Evolutionary conservation across 2,888 invertebrate genomes (phyloP).

Genomic region (Odontomyia ornata): DNA sequence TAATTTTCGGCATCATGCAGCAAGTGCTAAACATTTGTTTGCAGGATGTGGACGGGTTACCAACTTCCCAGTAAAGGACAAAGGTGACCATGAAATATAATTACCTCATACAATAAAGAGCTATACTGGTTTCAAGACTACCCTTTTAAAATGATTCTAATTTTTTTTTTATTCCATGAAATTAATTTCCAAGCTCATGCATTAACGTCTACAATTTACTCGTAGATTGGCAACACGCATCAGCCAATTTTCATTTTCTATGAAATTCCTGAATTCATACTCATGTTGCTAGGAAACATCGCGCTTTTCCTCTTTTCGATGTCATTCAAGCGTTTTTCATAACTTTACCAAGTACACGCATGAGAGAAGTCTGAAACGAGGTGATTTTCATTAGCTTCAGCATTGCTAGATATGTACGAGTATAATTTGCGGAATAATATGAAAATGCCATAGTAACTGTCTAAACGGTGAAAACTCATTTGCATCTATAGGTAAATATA

Average conservation of each 20-base stretch:
- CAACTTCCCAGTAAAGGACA: too few relatives aligned
- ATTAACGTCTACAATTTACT: not conserved
- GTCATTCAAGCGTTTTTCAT: conserved; percentile 38
- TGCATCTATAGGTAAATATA: not conserved
- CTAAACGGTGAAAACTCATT: not conserved
- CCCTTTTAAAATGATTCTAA: too few relatives aligned
- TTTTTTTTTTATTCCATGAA: too few relatives aligned
- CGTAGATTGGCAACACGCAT: too few relatives aligned
- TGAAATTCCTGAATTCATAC: conserved; percentile 19
- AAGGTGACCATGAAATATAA: not conserved
- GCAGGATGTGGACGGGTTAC: not conserved
- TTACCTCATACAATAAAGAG: too few relatives aligned
- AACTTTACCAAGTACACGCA: conserved; percentile 28
- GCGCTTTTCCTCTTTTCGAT: conserved; percentile 26
- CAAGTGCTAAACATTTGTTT: not conserved
- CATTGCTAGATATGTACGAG: not conserved
- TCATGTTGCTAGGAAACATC: conserved; percentile 38
- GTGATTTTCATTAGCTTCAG: conserved; percentile 23
- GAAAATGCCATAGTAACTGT: not conserved
- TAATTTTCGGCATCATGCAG: not conserved
- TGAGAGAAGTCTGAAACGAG: conserved; percentile 30
- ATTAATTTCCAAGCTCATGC: too few relatives aligned
- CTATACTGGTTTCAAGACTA: too few relatives aligned
- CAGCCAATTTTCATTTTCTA: conserved; percentile 32
- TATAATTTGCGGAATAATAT: conserved; percentile 6